Conservation (phyloP, 2,888 invertebrate genomes). For the Diloba caeruleocephala region DNA sequence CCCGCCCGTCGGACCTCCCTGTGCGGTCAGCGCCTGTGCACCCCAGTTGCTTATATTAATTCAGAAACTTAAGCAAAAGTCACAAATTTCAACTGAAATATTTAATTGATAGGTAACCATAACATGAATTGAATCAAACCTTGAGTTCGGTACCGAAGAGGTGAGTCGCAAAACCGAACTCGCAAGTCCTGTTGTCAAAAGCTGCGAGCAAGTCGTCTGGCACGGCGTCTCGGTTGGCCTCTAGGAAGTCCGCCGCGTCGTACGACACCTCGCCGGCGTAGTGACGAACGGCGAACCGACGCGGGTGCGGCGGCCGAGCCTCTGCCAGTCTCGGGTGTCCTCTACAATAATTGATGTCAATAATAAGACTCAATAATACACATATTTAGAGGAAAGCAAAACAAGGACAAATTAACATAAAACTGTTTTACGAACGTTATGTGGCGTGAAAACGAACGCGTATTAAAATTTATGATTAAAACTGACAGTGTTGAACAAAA, state of each 20-base stretch:
- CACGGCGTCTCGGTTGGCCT: constrained; percentile 97
- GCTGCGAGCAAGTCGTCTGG: constrained; percentile 97
- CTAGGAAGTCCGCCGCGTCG: constrained; percentile 96
- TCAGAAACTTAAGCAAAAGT: too few relatives aligned
- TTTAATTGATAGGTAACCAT: too few relatives aligned
- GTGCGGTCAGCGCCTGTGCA: constrained; percentile 84
- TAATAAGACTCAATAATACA: too few relatives aligned
- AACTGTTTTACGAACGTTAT: too few relatives aligned
- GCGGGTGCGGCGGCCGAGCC: constrained; percentile 93
- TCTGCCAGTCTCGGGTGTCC: constrained; percentile 95
- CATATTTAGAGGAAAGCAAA: too few relatives aligned
- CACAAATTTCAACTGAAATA: too few relatives aligned
- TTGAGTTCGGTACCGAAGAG: constrained; percentile 98
- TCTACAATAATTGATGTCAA: constrained; percentile 74
- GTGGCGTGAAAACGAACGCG: too few relatives aligned
- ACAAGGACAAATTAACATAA: too few relatives aligned
- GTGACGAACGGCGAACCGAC: constrained; percentile 97
- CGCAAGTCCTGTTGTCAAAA: constrained; percentile 97
- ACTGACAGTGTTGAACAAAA: too few relatives aligned
- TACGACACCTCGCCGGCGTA: constrained; percentile 94
- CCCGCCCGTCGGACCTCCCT: constrained; percentile 87
- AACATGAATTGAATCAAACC: too few relatives aligned
- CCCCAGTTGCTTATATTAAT: neutral
- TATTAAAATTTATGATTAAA: too few relatives aligned
- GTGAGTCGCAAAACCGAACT: constrained; percentile 99